A percentile compares a stretch with the other conserved stretches of the same genome.
These are phyloP conservation scores for Lepisosteus oculatus DNA, from an alignment of 2,113 vertebrate genomes.

Conservation along the genomic window DNA sequence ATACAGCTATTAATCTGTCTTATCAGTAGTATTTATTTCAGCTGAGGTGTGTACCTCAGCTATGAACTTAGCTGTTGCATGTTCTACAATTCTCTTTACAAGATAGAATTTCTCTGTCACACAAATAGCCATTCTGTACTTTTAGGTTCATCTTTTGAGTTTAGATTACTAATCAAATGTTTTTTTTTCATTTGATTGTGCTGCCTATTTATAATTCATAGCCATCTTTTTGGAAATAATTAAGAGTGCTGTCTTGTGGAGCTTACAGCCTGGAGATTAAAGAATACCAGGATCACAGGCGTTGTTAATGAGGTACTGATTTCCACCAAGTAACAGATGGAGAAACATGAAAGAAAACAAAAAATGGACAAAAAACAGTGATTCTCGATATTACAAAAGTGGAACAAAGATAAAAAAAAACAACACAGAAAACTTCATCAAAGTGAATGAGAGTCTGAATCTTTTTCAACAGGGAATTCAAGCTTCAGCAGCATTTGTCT, in stretches of 20 bases:
- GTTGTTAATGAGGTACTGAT: constrained; percentile 69
- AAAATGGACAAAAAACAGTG: constrained; percentile 31
- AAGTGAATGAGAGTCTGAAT: neutral
- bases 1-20: too few relatives aligned
- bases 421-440: neutral
- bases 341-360: constrained; percentile 56
- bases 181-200: constrained; percentile 58
- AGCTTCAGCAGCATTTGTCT: constrained; percentile 14
- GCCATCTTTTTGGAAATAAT: constrained; percentile 67
- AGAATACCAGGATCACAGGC: constrained; percentile 71
- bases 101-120: too few relatives aligned
- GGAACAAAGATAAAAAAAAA: neutral
- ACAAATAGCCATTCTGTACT: too few relatives aligned
- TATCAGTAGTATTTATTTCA: too few relatives aligned
- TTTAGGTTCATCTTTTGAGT: too few relatives aligned
- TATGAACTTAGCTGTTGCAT: too few relatives aligned
- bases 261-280: constrained; percentile 76
- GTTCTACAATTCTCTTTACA: too few relatives aligned
- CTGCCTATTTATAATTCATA: constrained; percentile 53
- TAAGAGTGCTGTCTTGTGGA: constrained; percentile 44
- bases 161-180: constrained; percentile 20
- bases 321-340: constrained; percentile 72
- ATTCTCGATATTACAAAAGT: neutral
- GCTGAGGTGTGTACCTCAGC: too few relatives aligned
- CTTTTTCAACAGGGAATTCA: neutral